phyloP scores from a whole-genome alignment of 2,113 vertebrate genomes.

The Motacilla alba region DNA sequence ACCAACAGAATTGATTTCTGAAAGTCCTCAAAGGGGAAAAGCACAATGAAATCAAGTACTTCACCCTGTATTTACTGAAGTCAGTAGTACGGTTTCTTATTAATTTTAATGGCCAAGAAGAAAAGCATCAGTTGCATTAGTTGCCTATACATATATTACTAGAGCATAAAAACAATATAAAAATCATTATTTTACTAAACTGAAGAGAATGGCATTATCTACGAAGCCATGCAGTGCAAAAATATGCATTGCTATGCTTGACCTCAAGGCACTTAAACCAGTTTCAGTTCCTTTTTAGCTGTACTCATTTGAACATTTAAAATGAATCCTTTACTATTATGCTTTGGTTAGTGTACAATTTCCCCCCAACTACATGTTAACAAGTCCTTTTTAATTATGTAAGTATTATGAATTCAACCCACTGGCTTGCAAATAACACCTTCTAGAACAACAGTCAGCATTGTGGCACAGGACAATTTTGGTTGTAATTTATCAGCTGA shows the following conservation, averaged over 20 bases:
- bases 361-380: neutral
- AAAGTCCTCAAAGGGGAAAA: neutral
- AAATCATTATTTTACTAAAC: constrained; percentile 2
- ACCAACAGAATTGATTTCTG: constrained; percentile 9
- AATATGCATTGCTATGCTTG: neutral
- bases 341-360: neutral
- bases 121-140: constrained; percentile 29
- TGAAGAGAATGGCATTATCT: constrained; percentile 19
- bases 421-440: neutral
- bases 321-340: neutral
- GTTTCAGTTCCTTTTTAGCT: neutral
- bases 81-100: neutral
- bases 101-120: constrained; percentile 33
- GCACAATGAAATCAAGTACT: neutral
- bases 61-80: neutral
- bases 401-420: neutral
- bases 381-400: constrained; percentile 1
- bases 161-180: constrained; percentile 12
- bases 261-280: neutral
- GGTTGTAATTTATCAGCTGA: neutral
- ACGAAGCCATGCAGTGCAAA: constrained; percentile 7
- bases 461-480: neutral
- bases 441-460: neutral
- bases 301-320: neutral
- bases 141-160: neutral